phyloP scores from a whole-genome alignment of 2,113 vertebrate species.

The Ondatra zibethicus region DNA sequence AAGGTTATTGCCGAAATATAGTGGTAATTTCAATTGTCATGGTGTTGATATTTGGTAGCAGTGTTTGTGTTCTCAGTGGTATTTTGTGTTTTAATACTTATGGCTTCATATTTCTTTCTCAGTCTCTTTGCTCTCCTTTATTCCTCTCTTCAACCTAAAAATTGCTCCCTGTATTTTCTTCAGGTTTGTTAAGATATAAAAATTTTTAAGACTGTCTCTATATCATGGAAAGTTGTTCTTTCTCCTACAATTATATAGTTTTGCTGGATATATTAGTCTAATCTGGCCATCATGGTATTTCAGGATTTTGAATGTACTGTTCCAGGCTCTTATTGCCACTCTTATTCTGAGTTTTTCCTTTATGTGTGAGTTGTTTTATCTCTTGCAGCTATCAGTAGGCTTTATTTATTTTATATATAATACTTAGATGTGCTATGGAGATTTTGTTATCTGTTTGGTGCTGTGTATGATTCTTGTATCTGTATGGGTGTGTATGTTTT shows the following conservation, averaged over 20 bases:
- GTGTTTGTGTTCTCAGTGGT: neutral
- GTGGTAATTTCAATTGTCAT: neutral
- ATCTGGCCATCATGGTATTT: neutral
- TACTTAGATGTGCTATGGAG: neutral
- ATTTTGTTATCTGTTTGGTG: neutral
- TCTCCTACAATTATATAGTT: neutral
- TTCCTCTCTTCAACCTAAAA: neutral
- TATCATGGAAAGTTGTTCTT: neutral
- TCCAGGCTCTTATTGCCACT: neutral
- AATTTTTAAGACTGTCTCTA: neutral
- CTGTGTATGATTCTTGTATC: neutral
- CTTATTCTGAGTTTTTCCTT: neutral
- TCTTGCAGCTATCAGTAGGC: neutral
- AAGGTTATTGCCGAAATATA: neutral
- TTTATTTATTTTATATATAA: neutral
- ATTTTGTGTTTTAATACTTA: neutral
- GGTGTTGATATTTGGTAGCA: neutral
- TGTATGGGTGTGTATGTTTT: neutral
- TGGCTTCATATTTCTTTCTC: neutral
- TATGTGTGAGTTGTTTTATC: neutral
- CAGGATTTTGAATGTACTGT: neutral
- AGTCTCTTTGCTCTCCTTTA: neutral
- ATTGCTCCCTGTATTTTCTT: neutral
- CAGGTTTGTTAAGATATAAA: neutral
- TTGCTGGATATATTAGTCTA: neutral